A percentile compares a stretch with the other conserved stretches of the same genome.
These are phyloP conservation scores for Nysson spinosus DNA, from an alignment of 2,888 invertebrate genomes.

Conservation along the genomic window DNA sequence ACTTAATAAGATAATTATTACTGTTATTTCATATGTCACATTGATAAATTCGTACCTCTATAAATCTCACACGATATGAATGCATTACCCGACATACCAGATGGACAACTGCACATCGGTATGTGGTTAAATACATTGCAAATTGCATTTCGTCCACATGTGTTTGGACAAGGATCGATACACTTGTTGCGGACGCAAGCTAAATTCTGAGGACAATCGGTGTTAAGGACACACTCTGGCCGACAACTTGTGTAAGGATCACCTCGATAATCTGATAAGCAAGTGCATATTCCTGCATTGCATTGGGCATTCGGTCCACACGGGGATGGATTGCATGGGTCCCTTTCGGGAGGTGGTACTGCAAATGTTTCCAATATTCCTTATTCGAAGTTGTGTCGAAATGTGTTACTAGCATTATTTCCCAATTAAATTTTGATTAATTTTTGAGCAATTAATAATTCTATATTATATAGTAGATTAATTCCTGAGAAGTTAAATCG, in stretches of 20 bases:
- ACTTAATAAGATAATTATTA: too few relatives aligned
- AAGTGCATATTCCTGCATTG: slow-evolving; percentile 80
- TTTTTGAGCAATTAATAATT: too few relatives aligned
- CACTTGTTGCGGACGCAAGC: slow-evolving; percentile 88
- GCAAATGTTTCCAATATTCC: too few relatives aligned
- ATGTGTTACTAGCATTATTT: too few relatives aligned
- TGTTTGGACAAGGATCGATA: slow-evolving; percentile 85
- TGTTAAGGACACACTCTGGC: slow-evolving; percentile 85
- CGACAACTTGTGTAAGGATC: slow-evolving; percentile 84
- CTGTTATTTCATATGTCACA: too few relatives aligned
- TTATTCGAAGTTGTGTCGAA: too few relatives aligned
- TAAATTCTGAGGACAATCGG: slow-evolving; percentile 82
- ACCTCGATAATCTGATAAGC: slow-evolving; percentile 79
- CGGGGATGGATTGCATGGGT: slow-evolving; percentile 87
- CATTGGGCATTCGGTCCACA: slow-evolving; percentile 86
- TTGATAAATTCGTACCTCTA: slow-evolving; percentile 64
- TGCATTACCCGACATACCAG: slow-evolving; percentile 84
- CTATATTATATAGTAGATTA: too few relatives aligned
- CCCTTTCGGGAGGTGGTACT: slow-evolving; percentile 50
- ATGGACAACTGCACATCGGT: slow-evolving; percentile 83
- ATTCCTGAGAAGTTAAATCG: too few relatives aligned
- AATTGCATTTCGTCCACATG: slow-evolving; percentile 81
- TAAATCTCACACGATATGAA: slow-evolving; percentile 81
- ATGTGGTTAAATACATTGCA: slow-evolving; percentile 82
- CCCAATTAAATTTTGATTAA: too few relatives aligned